Percentiles rank a stretch among this genome's conserved stretches.
phyloP scores from a whole-genome alignment of 1,140 invertebrate genomes.

The Gryllus bimaculatus region DNA sequence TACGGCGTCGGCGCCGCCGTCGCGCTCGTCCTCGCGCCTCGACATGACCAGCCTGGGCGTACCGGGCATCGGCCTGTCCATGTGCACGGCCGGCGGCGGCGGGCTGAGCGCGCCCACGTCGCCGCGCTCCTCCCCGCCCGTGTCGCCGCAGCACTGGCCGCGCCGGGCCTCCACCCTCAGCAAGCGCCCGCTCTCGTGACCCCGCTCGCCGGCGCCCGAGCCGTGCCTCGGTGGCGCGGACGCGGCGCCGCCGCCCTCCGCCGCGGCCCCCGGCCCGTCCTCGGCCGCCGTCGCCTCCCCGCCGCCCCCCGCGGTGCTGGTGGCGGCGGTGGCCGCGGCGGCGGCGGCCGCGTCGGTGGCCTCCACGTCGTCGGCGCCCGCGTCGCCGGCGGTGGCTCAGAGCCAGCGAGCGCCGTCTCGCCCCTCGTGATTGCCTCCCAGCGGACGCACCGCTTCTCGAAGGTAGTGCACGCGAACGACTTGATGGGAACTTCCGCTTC shows the following conservation, averaged over 20 bases:
- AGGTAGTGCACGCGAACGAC: too few species aligned
- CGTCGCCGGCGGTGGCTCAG: too few species aligned
- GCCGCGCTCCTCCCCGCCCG: constrained; percentile 42
- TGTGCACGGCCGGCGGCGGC: constrained; percentile 33
- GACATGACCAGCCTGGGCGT: constrained; percentile 45
- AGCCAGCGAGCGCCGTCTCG: neutral
- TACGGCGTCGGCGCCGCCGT: constrained; percentile 51
- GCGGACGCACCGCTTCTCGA: too few species aligned
- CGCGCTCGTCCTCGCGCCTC: constrained; percentile 54
- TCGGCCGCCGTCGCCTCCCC: too few species aligned
- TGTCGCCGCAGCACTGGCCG: constrained; percentile 43
- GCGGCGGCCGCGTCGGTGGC: too few species aligned
- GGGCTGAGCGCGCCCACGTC: constrained; percentile 42
- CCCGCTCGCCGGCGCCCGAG: neutral
- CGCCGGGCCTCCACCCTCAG: constrained; percentile 26
- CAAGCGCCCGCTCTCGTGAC: neutral
- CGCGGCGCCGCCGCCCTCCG: too few species aligned
- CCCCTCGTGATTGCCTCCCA: too few species aligned
- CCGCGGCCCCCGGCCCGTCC: too few species aligned
- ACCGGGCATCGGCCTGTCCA: constrained; percentile 33
- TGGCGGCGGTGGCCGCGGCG: too few species aligned
- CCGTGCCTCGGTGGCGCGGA: too few species aligned
- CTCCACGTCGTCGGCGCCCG: neutral
- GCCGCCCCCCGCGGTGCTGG: neutral
- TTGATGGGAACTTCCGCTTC: too few species aligned